Base-by-base conservation (phyloP, 1,140 invertebrate species). In the Achatina immaculata region DNA sequence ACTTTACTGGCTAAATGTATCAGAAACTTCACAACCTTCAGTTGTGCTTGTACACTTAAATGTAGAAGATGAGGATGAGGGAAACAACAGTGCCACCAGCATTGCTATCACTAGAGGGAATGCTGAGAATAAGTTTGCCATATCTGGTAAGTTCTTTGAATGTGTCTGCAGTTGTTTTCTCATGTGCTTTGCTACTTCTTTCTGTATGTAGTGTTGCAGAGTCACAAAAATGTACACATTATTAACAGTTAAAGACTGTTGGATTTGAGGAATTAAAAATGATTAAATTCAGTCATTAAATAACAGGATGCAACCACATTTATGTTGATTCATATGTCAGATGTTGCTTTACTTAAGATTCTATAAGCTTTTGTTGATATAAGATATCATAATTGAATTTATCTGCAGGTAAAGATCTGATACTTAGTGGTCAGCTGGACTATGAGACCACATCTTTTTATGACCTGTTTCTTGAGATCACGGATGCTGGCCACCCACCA, bases 401-500 rank as follows among this genome's bases (percentile, higher is more conserved):
- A 24, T 40, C 24, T 14, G 9, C 42, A 78, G 77, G 80, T 21
- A 51, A 38, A 31, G 69, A 82, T 51, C n/a, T 80, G 4, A 62
- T 78, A 14, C 71, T 79, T 28, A 42, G 2, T n/a, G 48, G 24
- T 11, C 36, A 48, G 11, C 80, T 87, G 62, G 83, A 87, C 69
- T 87, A 82, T 81, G 86, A 87, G 75, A 83, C 83, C 0, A 76
- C 55, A n/a, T 78, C 73, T 0, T 40, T 74, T 19, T 86, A 84
- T 62, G 77, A 34, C 0, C 66, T 84, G 28, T 43, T 71, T 21
- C 31, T 84, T 36, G 62, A 81, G 55, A 84, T 82, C 0, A 40
- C 45, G 1, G 85, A 87, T 65, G 65, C 65, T 2, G 86, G 83
- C 0, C 65, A 77, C 21, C 84, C 84, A 14, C 21, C 74, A 14